These are phyloP conservation scores for Odontocolon sp. DNA, from an alignment of 2,888 invertebrate species.

Conservation along the genomic window DNA sequence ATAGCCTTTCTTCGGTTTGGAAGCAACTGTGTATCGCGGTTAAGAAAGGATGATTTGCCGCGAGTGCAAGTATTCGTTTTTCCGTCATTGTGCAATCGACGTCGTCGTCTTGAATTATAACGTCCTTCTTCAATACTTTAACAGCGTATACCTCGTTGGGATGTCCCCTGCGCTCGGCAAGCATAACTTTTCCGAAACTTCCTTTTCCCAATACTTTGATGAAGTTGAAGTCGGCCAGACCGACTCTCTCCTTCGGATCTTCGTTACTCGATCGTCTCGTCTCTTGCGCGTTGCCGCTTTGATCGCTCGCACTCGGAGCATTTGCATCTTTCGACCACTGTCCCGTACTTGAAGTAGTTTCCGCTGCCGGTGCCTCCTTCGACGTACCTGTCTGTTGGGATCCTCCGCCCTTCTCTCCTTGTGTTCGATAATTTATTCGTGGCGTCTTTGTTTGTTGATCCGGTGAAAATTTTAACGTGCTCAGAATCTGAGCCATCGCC, in stretches of 20 bases:
- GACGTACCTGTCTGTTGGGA: slow-evolving; percentile 48
- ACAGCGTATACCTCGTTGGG: slow-evolving; percentile 94
- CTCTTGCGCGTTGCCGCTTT: slow-evolving; percentile 31
- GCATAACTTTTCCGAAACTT: slow-evolving; percentile 99
- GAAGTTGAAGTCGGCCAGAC: slow-evolving; percentile 95
- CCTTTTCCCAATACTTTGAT: slow-evolving; percentile 99
- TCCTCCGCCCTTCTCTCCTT: slow-evolving; percentile 45
- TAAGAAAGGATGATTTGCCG: slow-evolving; percentile 99
- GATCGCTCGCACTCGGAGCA: slow-evolving; percentile 65
- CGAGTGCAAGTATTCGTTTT: slow-evolving; percentile 96
- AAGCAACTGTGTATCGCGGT: slow-evolving; percentile 98
- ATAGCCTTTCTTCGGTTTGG: slow-evolving; percentile 97
- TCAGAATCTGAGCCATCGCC: slow-evolving; percentile 96
- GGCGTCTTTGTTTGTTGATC: slow-evolving; percentile 86
- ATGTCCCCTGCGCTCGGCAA: slow-evolving; percentile 95
- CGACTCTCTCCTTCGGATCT: slow-evolving; percentile 82
- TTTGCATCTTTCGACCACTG: slow-evolving; percentile 52
- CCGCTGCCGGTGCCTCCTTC: slow-evolving; percentile 37
- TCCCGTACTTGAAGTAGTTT: slow-evolving; percentile 44
- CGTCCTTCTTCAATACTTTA: slow-evolving; percentile 97
- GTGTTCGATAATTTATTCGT: slow-evolving; percentile 73
- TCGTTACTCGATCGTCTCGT: slow-evolving; percentile 48
- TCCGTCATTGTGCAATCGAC: slow-evolving; percentile 99
- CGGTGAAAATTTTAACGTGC: slow-evolving; percentile 95
- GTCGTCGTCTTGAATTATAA: slow-evolving; percentile 99